Conservation (phyloP, 1,140 invertebrate genomes). For the Eumeta japonica region DNA sequence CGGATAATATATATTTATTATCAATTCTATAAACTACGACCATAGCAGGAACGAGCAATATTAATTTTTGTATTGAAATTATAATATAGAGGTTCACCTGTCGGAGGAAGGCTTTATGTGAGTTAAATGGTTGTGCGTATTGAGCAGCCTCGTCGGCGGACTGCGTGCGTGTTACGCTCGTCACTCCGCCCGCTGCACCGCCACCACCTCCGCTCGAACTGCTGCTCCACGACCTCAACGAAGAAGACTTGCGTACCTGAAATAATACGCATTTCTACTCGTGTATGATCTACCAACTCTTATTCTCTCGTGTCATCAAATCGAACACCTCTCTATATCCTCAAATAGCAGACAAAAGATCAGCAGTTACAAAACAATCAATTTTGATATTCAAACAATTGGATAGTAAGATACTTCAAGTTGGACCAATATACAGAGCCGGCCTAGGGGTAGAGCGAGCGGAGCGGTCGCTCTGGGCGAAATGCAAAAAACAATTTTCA, state of each 20-base stretch:
- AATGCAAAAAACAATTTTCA: too few species aligned
- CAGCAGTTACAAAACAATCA: neutral
- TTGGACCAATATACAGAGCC: too few species aligned
- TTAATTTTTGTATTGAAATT: neutral
- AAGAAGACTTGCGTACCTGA: conserved; percentile 66
- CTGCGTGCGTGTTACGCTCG: conserved; percentile 33
- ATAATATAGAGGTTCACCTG: conserved; percentile 31
- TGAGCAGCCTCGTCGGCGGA: conserved; percentile 50
- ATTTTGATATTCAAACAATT: neutral
- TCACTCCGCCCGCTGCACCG: conserved; percentile 38
- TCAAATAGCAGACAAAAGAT: neutral
- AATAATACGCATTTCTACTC: too few species aligned
- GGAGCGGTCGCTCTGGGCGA: too few species aligned
- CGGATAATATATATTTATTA: neutral
- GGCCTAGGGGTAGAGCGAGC: too few species aligned
- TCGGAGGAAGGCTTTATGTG: conserved; percentile 60
- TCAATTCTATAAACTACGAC: neutral
- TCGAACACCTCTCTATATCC: neutral
- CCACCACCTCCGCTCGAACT: too few species aligned
- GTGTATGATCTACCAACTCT: too few species aligned
- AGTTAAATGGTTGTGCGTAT: conserved; percentile 67
- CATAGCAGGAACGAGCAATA: neutral
- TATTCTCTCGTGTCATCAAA: too few species aligned
- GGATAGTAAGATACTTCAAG: neutral
- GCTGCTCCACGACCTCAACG: conserved; percentile 61